phyloP scores from a whole-genome alignment of 2,888 invertebrate genomes.

The Synanthedon myopaeformis region DNA sequence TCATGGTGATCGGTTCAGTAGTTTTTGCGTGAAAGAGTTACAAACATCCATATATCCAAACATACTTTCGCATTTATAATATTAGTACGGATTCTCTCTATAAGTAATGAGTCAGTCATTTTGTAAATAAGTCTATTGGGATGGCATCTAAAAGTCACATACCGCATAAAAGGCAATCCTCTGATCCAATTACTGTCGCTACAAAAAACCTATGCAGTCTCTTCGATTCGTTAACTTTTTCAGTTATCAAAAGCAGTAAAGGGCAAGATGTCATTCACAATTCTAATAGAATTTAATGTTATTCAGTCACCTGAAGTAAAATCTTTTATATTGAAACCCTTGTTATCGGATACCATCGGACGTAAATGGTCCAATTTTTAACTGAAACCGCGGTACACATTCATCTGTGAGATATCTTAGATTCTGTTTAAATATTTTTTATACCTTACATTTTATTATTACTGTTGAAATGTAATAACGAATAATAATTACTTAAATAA shows the following conservation, averaged over 20 bases:
- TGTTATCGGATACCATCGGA: slow-evolving; percentile 15
- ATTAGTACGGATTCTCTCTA: too few relatives aligned
- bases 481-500: too few relatives aligned
- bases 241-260: neutral
- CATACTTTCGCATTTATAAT: too few relatives aligned
- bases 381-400: neutral
- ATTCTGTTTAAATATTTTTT: neutral
- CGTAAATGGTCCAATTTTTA: slow-evolving; percentile 15
- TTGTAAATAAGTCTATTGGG: too few relatives aligned
- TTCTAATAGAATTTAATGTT: neutral
- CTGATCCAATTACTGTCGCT: neutral
- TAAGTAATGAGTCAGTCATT: too few relatives aligned
- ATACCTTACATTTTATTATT: too few relatives aligned
- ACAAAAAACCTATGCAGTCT: neutral
- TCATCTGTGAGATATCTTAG: neutral
- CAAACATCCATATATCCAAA: too few relatives aligned
- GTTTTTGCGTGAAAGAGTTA: too few relatives aligned
- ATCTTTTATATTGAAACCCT: slow-evolving; percentile 6
- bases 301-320: slow-evolving; percentile 2
- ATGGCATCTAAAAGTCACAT: too few relatives aligned
- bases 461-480: too few relatives aligned
- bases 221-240: neutral
- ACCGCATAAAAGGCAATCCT: too few relatives aligned
- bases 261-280: neutral
- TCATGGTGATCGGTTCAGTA: too few relatives aligned